These are phyloP conservation scores for Calameuta pallipes DNA, from an alignment of 2,888 invertebrate species.

Conservation along the genomic window DNA sequence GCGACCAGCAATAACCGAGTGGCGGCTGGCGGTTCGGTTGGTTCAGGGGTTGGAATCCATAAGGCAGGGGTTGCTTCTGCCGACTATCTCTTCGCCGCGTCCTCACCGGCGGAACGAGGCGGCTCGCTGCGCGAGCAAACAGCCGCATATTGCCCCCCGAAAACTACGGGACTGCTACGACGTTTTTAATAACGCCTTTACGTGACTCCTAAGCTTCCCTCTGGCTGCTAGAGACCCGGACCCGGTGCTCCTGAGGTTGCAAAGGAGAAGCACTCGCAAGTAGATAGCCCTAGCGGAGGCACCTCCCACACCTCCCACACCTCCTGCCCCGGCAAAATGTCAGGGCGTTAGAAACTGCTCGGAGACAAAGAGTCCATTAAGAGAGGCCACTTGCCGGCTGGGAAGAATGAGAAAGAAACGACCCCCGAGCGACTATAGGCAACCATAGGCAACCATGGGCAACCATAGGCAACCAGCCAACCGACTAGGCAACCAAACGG, in stretches of 20 bases:
- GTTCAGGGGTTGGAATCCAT: conserved; percentile 44
- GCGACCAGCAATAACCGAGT: conserved; percentile 54
- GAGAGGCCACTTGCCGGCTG: background rate
- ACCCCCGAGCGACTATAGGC: background rate
- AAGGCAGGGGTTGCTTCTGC: conserved; percentile 28
- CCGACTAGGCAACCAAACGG: background rate
- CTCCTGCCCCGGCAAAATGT: background rate
- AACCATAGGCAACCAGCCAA: background rate
- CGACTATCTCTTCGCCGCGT: conserved; percentile 10
- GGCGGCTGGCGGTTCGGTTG: conserved; percentile 18
- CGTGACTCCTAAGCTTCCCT: conserved; percentile 37
- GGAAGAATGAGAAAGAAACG: background rate
- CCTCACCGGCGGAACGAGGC: conserved; percentile 15
- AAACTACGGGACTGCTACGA: conserved; percentile 49
- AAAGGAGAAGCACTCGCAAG: background rate
- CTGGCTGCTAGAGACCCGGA: no score
- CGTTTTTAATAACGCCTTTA: conserved; percentile 59
- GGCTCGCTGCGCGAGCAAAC: conserved; percentile 38
- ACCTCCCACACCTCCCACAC: no score
- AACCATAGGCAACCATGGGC: background rate
- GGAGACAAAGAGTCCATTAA: conserved; percentile 6
- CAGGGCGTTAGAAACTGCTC: no score
- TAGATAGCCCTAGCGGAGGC: background rate
- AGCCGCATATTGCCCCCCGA: conserved; percentile 50
- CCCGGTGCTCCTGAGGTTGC: background rate